phyloP scores from a whole-genome alignment of 2,797 vertebrate species.

The Phoeniculus purpureus region DNA sequence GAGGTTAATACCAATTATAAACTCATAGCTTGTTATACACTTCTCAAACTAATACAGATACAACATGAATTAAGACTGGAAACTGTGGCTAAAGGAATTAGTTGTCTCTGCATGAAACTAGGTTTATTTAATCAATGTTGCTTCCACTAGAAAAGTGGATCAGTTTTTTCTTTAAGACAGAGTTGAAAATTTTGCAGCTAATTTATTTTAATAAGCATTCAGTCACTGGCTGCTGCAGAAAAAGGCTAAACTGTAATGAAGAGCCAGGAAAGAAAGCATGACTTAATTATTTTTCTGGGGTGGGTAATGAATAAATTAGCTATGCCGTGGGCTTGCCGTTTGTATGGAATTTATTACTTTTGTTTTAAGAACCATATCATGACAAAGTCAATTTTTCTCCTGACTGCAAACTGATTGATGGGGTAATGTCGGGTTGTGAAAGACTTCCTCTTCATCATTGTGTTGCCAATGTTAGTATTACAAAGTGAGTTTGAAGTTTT shows the following conservation, averaged over 20 bases:
- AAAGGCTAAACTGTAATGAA: conserved; percentile 78
- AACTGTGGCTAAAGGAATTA: conserved; percentile 84
- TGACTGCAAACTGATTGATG: conserved; percentile 79
- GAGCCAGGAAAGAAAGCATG: conserved; percentile 78
- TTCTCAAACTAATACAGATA: conserved; percentile 77
- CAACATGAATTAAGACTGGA: conserved; percentile 77
- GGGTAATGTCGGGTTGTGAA: conserved; percentile 65
- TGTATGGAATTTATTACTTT: conserved; percentile 82
- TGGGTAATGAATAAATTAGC: conserved; percentile 90
- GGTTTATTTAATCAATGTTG: conserved; percentile 84
- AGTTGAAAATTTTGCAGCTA: conserved; percentile 85
- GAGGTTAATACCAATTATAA: conserved; percentile 74
- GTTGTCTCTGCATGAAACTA: conserved; percentile 78
- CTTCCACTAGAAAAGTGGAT: conserved; percentile 81
- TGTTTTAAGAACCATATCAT: conserved; percentile 86
- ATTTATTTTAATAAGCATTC: conserved; percentile 86
- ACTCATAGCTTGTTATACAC: conserved; percentile 73
- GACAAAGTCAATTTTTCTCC: conserved; percentile 82
- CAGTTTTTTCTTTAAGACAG: conserved; percentile 81
- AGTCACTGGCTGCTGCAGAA: conserved; percentile 76
- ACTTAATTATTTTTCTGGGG: conserved; percentile 86
- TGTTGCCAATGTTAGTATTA: conserved; percentile 26
- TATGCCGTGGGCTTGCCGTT: conserved; percentile 78
- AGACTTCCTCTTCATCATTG: conserved; percentile 71
- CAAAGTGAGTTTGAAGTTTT: conserved; percentile 70